Evolutionary conservation across 2,113 vertebrate species (phyloP), one percentile per base, ranked within the genome.

Genomic region (Chloroceryle aenea): DNA sequence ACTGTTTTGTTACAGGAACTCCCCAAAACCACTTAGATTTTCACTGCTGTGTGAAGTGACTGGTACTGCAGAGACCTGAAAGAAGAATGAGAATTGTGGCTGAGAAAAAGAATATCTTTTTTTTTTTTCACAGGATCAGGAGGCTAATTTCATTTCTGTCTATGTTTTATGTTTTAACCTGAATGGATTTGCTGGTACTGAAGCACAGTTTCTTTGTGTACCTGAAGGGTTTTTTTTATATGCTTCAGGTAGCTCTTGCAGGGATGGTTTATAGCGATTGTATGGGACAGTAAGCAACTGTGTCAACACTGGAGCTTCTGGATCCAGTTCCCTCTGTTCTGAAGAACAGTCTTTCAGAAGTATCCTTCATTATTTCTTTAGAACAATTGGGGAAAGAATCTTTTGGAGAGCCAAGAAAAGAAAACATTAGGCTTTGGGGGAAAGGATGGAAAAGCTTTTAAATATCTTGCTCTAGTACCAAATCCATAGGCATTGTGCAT

Each of bases 131-230:
- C 27, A 90, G 58, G 85, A 89, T 72, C 17, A 75, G 91, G 85
- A 87, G 71, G 72, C 34, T 83, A 43, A 73, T 94, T 88, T 93
- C 0, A 71, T 88, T 96, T 79, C 26, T 89, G 48, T 7, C 15
- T 68, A 7, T 12, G 32, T 73, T 72, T 78, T 63, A 25, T 43
- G 82, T 73, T 87, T 93, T 61, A 66, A 95, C 94, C 47, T 32
- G 30, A 94, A 87, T 77, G 2, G 10, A 30, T 83, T 96, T 93
- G 4, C 79, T 96, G 75, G 66, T 93, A 84, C 62, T 79, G 78
- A 93, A 94, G 86, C 19, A 92, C 47, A 85, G 20, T 87, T 91
- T 88, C 27, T 90, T 92, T 91, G 85, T 84, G 74, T 89, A 92
- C 84, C 83, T 95, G 86, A 96, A 96, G 94, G 27, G 19, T 9